These are phyloP conservation scores for Ptychadena robeensis DNA, from an alignment of 2,797 vertebrate genomes.

Conservation along the genomic window DNA sequence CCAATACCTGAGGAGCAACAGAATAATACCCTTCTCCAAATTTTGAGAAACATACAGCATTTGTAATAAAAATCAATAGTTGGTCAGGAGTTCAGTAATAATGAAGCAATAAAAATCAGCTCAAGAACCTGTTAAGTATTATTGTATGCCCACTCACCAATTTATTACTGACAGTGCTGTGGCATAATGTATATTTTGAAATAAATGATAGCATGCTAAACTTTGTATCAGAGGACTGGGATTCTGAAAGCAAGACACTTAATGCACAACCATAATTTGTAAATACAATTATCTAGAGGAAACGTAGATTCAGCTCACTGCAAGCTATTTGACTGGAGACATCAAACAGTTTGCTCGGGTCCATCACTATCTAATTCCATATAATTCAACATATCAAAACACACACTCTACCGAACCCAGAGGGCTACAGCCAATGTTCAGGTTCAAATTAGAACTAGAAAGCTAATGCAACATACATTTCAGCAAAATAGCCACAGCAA, in stretches of 20 bases:
- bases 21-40: no score
- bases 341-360: slow-evolving; percentile 56
- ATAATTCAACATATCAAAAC: slow-evolving; percentile 60
- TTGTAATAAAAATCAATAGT: slow-evolving; percentile 33
- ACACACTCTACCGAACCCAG: slow-evolving; percentile 41
- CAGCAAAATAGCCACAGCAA: slow-evolving; percentile 32
- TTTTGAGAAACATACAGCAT: slow-evolving; percentile 1
- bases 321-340: slow-evolving; percentile 58
- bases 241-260: slow-evolving; percentile 45
- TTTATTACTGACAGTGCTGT: slow-evolving; percentile 31
- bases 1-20: no score
- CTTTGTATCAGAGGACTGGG: slow-evolving; percentile 41
- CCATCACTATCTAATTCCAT: slow-evolving; percentile 58
- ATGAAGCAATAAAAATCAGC: slow-evolving; percentile 32
- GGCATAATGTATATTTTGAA: slow-evolving; percentile 48
- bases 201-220: slow-evolving; percentile 40
- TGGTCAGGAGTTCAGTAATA: slow-evolving; percentile 19
- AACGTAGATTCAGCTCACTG: slow-evolving; percentile 54
- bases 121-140: slow-evolving; percentile 30
- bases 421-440: slow-evolving; percentile 46
- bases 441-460: slow-evolving; percentile 56
- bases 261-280: slow-evolving; percentile 58
- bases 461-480: slow-evolving; percentile 57
- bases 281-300: slow-evolving; percentile 60
- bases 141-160: slow-evolving; percentile 23